Evolutionary conservation across 2,888 invertebrate genomes (phyloP).

Genomic region (Dendrolimus houi): DNA sequence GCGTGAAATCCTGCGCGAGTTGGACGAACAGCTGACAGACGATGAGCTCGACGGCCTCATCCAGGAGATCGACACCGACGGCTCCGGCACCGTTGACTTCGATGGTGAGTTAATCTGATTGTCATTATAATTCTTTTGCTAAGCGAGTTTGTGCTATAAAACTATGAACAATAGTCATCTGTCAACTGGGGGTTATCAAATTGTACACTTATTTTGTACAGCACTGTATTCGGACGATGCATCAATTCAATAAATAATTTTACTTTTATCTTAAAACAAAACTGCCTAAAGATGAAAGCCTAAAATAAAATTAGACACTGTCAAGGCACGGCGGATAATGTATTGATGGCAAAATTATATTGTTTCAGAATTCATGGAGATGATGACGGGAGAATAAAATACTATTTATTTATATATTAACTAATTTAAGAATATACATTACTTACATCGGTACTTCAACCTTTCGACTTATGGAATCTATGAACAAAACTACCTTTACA

Average conservation of each 20-base stretch:
- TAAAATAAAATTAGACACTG: too few species aligned
- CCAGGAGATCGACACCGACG: conserved; percentile 98
- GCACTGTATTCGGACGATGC: too few species aligned
- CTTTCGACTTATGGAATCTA: conserved; percentile 57
- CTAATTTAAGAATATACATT: conserved; percentile 54
- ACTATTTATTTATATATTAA: conserved; percentile 43
- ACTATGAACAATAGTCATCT: background rate
- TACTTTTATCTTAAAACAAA: background rate
- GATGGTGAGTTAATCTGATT: conserved; percentile 81
- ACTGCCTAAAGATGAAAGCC: too few species aligned
- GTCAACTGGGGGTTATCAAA: too few species aligned
- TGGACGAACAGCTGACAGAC: conserved; percentile 96
- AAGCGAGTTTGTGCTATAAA: too few species aligned
- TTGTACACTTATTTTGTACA: too few species aligned
- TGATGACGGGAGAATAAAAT: conserved; percentile 95
- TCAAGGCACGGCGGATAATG: too few species aligned
- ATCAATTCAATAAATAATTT: background rate
- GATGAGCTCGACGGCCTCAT: conserved; percentile 98
- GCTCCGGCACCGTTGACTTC: conserved; percentile 99
- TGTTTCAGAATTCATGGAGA: conserved; percentile 95
- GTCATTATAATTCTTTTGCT: too few species aligned
- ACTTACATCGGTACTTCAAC: conserved; percentile 55
- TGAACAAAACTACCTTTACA: conserved; percentile 37
- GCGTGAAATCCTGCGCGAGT: conserved; percentile 94
- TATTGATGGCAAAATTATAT: background rate